Evolutionary conservation across 2,888 invertebrate genomes (phyloP).

Genomic region (Tuta absoluta): DNA sequence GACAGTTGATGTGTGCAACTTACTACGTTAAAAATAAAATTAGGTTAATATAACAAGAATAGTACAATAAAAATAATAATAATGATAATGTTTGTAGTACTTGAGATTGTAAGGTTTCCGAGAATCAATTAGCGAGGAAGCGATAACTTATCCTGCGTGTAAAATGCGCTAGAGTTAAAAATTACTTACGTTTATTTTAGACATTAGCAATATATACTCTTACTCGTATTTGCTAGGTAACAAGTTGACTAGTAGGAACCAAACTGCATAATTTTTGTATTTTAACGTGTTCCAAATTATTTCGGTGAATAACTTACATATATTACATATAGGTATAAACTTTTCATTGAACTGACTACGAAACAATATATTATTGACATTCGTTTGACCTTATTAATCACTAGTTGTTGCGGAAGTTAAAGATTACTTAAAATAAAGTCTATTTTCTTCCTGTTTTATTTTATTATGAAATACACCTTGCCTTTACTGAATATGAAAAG

Average conservation of each 20-base stretch:
- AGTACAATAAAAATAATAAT: too few species aligned
- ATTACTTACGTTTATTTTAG: not conserved
- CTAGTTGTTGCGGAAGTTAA: not conserved
- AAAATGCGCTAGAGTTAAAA: not conserved
- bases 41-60: too few species aligned
- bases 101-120: not conserved
- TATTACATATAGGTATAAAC: conserved; percentile 10
- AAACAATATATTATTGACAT: conserved; percentile 25
- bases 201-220: not conserved
- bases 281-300: not conserved
- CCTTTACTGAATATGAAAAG: not conserved
- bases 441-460: conserved; percentile 9
- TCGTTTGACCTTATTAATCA: conserved; percentile 21
- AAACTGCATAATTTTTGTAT: not conserved
- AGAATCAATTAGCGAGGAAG: conserved; percentile 2
- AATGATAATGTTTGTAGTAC: not conserved
- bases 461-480: not conserved
- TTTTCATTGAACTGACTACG: conserved; percentile 21
- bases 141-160: not conserved
- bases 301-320: not conserved
- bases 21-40: too few species aligned
- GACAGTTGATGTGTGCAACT: too few species aligned
- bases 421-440: not conserved
- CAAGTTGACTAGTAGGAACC: not conserved
- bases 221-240: not conserved